A percentile compares a stretch with the other conserved stretches of the same genome.
phyloP scores from a whole-genome alignment of 2,797 vertebrate species.

The Enteromius trimaculatus region DNA sequence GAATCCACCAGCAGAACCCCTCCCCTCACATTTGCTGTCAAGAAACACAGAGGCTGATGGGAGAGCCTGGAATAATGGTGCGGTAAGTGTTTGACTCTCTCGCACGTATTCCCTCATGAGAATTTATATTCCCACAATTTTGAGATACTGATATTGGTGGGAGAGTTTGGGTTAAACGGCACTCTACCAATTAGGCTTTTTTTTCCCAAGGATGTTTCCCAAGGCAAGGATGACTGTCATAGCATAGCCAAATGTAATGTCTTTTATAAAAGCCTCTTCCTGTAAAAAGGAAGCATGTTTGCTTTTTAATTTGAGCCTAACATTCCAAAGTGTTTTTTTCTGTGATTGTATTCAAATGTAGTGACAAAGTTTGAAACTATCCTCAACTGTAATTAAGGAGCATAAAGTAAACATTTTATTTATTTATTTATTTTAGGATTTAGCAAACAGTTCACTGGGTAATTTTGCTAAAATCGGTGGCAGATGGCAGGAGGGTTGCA shows the following conservation, averaged over 20 bases:
- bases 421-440: conserved; percentile 18
- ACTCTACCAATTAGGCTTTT: conserved; percentile 63
- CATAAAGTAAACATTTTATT: neutral
- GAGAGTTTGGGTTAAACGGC: conserved; percentile 68
- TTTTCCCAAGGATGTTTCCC: conserved; percentile 58
- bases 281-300: conserved; percentile 25
- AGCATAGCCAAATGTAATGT: conserved; percentile 45
- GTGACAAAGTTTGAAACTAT: conserved; percentile 44
- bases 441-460: conserved; percentile 33
- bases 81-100: conserved; percentile 86
- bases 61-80: conserved; percentile 84
- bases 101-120: conserved; percentile 79
- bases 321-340: conserved; percentile 35
- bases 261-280: conserved; percentile 24
- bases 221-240: conserved; percentile 56
- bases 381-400: conserved; percentile 35
- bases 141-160: conserved; percentile 65
- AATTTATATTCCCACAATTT: conserved; percentile 61
- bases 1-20: conserved; percentile 78
- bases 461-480: conserved; percentile 46
- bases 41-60: conserved; percentile 72
- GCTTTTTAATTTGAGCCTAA: conserved; percentile 31
- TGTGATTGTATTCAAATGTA: conserved; percentile 46
- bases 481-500: conserved; percentile 25
- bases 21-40: conserved; percentile 75